Conservation (phyloP, 53 echinoderm and acorn worm genomes). For the Apostichopus leukothele region DNA sequence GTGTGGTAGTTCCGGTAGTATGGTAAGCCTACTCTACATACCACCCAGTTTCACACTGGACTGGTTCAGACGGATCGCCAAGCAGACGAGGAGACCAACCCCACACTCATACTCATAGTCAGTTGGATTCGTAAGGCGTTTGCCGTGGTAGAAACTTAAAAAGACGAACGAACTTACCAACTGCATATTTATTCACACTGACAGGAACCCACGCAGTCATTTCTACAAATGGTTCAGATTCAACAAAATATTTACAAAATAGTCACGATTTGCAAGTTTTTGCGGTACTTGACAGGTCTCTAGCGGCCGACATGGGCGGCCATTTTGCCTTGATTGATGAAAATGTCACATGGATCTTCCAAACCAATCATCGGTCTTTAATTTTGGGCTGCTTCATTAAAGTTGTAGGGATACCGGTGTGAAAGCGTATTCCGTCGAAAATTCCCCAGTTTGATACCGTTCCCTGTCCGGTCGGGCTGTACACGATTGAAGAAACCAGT, state of each 20-base stretch:
- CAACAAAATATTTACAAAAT: neutral
- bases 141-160: neutral
- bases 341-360: neutral
- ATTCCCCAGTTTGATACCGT: too few species aligned
- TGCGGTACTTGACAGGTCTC: slow-evolving; percentile 15
- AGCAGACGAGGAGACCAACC: neutral
- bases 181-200: slow-evolving; percentile 68
- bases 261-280: neutral
- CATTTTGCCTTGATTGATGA: slow-evolving; percentile 22
- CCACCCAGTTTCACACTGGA: neutral
- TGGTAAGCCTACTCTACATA: too few species aligned
- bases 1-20: too few species aligned
- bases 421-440: too few species aligned
- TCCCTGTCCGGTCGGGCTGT: too few species aligned
- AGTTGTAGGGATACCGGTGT: neutral
- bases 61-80: neutral
- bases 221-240: neutral
- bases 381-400: slow-evolving; percentile 1
- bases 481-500: too few species aligned
- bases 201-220: slow-evolving; percentile 86
- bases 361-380: neutral
- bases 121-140: neutral
- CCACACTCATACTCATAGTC: neutral
- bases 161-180: slow-evolving; percentile 57
- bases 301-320: slow-evolving; percentile 1